Percentiles rank a stretch among this genome's conserved stretches.
phyloP scores from a whole-genome alignment of 37 sponge, comb jelly and placozoan genomes.

The Spongia lamella region DNA sequence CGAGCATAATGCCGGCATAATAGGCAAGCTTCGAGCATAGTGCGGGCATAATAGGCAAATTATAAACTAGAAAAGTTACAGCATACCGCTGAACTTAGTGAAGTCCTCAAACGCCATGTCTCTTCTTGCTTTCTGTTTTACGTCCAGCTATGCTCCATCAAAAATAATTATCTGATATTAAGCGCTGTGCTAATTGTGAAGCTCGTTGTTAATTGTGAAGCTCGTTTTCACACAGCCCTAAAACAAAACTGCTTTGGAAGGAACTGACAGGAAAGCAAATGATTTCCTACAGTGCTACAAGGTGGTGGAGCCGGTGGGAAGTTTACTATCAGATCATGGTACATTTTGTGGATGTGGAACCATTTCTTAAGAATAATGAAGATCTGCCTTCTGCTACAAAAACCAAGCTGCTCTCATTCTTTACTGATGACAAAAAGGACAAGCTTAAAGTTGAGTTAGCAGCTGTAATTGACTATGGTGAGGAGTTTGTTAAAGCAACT shows the following conservation, averaged over 20 bases:
- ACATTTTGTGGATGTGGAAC: slow-evolving; percentile 20
- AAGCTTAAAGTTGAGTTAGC: slow-evolving; percentile 8
- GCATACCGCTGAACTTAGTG: too few species aligned
- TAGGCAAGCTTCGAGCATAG: too few species aligned
- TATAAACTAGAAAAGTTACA: too few species aligned
- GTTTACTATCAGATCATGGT: neutral
- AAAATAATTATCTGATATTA: too few species aligned
- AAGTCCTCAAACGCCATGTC: too few species aligned
- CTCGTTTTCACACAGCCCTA: slow-evolving; percentile 13
- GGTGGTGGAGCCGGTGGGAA: slow-evolving; percentile 36
- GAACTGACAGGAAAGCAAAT: neutral
- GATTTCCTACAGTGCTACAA: slow-evolving; percentile 3
- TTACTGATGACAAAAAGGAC: slow-evolving; percentile 11
- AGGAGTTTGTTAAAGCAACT: slow-evolving; percentile 35
- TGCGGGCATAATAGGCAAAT: too few species aligned
- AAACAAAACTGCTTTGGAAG: slow-evolving; percentile 3
- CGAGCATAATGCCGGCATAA: too few species aligned
- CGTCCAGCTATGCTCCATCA: too few species aligned
- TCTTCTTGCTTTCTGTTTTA: too few species aligned
- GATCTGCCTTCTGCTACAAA: slow-evolving; percentile 4
- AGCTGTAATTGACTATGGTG: slow-evolving; percentile 9
- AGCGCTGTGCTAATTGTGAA: too few species aligned
- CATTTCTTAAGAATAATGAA: neutral
- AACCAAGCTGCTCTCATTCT: neutral
- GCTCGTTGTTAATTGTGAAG: too few species aligned